Evolutionary conservation across 2,888 invertebrate species (phyloP).

Genomic region (Neoitamus cyanurus): DNA sequence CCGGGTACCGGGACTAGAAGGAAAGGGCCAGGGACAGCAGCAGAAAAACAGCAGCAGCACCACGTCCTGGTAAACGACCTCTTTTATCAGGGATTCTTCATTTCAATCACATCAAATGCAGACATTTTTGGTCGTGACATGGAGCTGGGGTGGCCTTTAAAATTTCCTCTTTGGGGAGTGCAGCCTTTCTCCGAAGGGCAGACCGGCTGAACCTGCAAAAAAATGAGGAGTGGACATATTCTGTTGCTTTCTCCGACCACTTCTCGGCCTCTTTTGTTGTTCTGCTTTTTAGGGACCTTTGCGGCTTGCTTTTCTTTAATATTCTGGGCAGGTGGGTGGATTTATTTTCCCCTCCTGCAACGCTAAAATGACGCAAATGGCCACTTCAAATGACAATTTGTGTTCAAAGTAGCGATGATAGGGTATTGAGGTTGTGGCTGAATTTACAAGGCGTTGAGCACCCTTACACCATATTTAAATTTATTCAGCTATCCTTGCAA

Average conservation of each 20-base stretch:
- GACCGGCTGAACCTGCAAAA: background rate
- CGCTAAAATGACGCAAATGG: background rate
- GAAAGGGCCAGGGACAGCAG: conserved; percentile 28
- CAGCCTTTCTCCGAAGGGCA: background rate
- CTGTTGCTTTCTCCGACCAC: conserved; percentile 16
- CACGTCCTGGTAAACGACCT: conserved; percentile 56
- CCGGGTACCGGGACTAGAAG: background rate
- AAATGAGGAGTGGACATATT: conserved; percentile 25
- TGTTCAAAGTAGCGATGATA: background rate
- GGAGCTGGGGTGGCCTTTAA: conserved; percentile 52
- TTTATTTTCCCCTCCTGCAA: background rate
- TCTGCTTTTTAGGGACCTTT: background rate
- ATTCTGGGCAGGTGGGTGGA: conserved; percentile 3
- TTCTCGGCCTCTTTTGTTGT: conserved; percentile 4
- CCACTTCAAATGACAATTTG: background rate
- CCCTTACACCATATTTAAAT: background rate
- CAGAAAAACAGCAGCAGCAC: conserved; percentile 49
- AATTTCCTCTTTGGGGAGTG: conserved; percentile 46
- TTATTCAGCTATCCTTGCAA: background rate
- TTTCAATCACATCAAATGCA: conserved; percentile 58
- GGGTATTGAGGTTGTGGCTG: background rate
- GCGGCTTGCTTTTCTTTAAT: background rate
- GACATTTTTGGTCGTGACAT: conserved; percentile 58
- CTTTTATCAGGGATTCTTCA: conserved; percentile 58
- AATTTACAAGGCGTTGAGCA: background rate